A percentile compares a stretch with the other conserved stretches of the same genome.
phyloP scores from a whole-genome alignment of 2,888 invertebrate genomes.

The Diplolepis rosae region DNA sequence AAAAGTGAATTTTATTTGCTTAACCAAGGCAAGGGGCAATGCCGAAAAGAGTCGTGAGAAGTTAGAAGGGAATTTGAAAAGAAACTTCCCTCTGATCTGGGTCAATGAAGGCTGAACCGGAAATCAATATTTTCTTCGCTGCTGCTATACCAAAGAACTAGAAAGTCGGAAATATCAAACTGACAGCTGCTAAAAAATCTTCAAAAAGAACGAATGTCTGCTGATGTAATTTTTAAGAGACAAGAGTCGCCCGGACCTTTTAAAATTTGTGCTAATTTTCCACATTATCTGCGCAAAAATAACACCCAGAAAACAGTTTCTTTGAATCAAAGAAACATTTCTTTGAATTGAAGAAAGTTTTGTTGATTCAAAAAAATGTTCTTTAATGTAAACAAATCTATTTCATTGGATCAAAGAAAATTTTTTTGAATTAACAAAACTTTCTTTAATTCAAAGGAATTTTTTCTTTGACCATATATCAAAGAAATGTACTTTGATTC shows the following conservation, averaged over 20 bases:
- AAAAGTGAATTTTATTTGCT: conserved; percentile 28
- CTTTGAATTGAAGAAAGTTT: too few relatives aligned
- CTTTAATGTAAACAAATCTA: too few relatives aligned
- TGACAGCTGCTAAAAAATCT: conserved; percentile 27
- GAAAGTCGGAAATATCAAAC: conserved; percentile 34
- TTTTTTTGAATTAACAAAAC: too few relatives aligned
- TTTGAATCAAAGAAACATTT: too few relatives aligned
- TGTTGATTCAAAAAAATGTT: too few relatives aligned
- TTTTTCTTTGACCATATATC: too few relatives aligned
- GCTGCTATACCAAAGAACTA: conserved; percentile 8
- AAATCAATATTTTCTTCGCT: conserved; percentile 60
- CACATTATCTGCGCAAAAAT: too few relatives aligned
- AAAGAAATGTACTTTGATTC: too few relatives aligned
- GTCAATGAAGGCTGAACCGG: conserved; percentile 53
- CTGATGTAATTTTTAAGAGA: not conserved
- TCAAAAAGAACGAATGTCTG: not conserved
- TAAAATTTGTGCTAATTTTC: not conserved
- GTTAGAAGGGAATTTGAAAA: conserved; percentile 37
- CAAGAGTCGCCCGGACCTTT: not conserved
- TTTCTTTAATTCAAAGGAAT: too few relatives aligned
- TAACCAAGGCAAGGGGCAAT: conserved; percentile 24
- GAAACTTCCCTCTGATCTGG: conserved; percentile 47
- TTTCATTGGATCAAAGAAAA: too few relatives aligned
- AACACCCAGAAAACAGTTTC: too few relatives aligned
- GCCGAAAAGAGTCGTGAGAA: conserved; percentile 26